Evolutionary conservation across 2,888 invertebrate species (phyloP).

Genomic region (Synergus itoensis): DNA sequence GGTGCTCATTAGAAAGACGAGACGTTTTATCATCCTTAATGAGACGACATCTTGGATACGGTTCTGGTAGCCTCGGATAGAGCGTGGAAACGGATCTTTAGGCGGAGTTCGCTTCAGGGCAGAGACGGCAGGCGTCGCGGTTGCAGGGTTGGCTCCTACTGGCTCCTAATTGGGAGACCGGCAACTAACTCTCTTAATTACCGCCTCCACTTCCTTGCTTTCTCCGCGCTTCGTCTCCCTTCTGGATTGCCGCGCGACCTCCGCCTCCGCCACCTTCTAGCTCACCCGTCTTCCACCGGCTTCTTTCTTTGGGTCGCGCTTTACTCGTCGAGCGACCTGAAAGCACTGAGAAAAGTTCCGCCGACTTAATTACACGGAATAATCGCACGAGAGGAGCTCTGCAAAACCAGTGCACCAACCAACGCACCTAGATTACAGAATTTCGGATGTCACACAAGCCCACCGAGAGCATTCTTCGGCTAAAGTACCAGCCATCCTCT

Average conservation of each 20-base stretch:
- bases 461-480: too few species aligned
- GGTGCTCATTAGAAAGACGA: constrained; percentile 38
- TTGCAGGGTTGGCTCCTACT: constrained; percentile 66
- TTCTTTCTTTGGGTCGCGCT: constrained; percentile 50
- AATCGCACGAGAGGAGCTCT: constrained; percentile 75
- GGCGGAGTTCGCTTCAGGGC: constrained; percentile 68
- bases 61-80: constrained; percentile 24
- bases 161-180: constrained; percentile 77
- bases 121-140: constrained; percentile 56
- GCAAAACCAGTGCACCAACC: constrained; percentile 41
- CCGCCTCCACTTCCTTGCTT: constrained; percentile 75
- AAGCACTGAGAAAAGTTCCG: constrained; percentile 79
- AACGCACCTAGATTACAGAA: neutral
- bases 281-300: constrained; percentile 53
- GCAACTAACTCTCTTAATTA: constrained; percentile 80
- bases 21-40: constrained; percentile 41
- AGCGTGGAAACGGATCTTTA: constrained; percentile 60
- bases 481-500: too few species aligned
- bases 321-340: constrained; percentile 59
- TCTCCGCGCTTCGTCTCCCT: constrained; percentile 56
- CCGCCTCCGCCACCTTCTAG: constrained; percentile 52
- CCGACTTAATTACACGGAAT: constrained; percentile 83
- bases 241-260: constrained; percentile 53
- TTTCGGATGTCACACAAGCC: constrained; percentile 6
- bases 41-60: constrained; percentile 34